These are phyloP conservation scores for Polymixis flavicincta DNA, from an alignment of 2,888 invertebrate genomes.

Conservation along the genomic window DNA sequence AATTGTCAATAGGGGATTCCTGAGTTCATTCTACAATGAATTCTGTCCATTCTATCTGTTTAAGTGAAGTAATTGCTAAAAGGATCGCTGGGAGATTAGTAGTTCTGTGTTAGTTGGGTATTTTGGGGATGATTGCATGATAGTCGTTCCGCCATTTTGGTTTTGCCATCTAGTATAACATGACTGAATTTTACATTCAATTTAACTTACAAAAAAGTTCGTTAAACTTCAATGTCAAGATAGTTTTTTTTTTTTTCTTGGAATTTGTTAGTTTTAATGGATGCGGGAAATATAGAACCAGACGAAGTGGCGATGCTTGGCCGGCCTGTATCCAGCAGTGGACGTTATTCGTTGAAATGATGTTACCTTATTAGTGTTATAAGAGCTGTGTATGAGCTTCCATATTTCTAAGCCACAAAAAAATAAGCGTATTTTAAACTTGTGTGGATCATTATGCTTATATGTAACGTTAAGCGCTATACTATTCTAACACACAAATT, in stretches of 20 bases:
- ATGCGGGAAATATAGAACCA: no score
- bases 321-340: not conserved
- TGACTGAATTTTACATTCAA: not conserved
- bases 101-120: not conserved
- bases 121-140: not conserved
- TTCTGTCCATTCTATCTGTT: constrained; percentile 23
- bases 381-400: no score
- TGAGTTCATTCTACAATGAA: constrained; percentile 41
- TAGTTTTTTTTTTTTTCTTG: not conserved
- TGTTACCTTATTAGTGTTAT: not conserved
- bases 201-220: not conserved
- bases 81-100: constrained; percentile 6
- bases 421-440: not conserved
- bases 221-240: not conserved
- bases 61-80: constrained; percentile 27
- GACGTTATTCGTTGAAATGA: not conserved
- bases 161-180: not conserved
- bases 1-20: constrained; percentile 52
- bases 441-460: not conserved
- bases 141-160: not conserved
- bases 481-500: not conserved
- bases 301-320: no score
- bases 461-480: not conserved
- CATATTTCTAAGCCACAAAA: not conserved
- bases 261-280: no score